Percentiles rank a stretch among this genome's conserved stretches.
phyloP scores from a whole-genome alignment of 2,888 invertebrate species.

The Luperina nickerlii region DNA sequence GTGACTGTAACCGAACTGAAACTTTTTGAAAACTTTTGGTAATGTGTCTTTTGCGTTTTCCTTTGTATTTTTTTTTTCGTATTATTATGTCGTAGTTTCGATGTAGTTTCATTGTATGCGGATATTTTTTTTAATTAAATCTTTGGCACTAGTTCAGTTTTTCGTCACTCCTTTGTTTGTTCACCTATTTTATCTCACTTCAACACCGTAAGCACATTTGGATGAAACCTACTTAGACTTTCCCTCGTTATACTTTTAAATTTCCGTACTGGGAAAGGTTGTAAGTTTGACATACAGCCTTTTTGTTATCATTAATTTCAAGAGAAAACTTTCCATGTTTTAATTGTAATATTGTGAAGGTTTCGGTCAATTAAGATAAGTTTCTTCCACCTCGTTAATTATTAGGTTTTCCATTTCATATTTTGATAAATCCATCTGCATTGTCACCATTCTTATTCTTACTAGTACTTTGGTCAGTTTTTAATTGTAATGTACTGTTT shows the following conservation, averaged over 20 bases:
- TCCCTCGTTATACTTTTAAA: background rate
- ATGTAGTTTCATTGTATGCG: constrained; percentile 23
- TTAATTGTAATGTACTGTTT: background rate
- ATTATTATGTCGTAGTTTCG: constrained; percentile 12
- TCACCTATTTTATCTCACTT: constrained; percentile 27
- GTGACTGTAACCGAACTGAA: constrained; percentile 44
- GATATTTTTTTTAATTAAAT: constrained; percentile 34
- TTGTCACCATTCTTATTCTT: background rate
- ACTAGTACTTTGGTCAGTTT: background rate
- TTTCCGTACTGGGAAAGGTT: background rate
- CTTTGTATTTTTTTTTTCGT: background rate
- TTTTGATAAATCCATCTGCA: background rate
- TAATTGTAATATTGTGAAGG: background rate
- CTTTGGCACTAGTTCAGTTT: constrained; percentile 48
- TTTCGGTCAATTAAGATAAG: background rate
- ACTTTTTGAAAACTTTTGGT: constrained; percentile 46
- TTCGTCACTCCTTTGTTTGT: constrained; percentile 29
- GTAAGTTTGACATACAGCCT: background rate
- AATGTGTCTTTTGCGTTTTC: constrained; percentile 57
- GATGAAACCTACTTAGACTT: background rate
- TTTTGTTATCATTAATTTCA: background rate
- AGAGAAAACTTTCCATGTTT: background rate
- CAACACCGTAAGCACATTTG: constrained; percentile 6
- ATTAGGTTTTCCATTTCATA: background rate
- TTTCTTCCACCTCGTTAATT: background rate